Evolutionary conservation across 2,797 vertebrate species (phyloP), one percentile per base, ranked within the genome.

Genomic region (Coilia nasus): DNA sequence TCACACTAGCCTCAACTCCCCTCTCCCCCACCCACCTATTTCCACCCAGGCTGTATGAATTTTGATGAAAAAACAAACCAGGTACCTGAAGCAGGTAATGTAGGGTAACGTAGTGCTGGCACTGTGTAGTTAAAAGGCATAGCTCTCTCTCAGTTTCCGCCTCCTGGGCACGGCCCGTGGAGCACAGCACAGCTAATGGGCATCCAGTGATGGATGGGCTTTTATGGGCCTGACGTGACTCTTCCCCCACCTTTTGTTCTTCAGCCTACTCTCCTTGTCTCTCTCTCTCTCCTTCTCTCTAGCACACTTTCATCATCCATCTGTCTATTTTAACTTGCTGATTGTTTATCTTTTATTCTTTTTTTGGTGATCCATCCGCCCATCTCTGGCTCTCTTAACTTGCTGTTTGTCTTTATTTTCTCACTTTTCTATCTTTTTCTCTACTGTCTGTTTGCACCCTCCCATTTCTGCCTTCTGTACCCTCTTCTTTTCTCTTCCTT

Each of bases 221-320:
- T 44, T 44, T 78, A 78, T 78, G 71, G 31, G 71, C 31, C 71
- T 21, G 71, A 44, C 71, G 71, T 78, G 71, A 78, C 21, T 82
- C 54, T 35, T 10, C 50, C 57, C 50, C 35, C 71, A 78, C 71
- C 82, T 71, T 67, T 78, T 78, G 71, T 78, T 35, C 41, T 17
- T 78, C 17, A 54, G 1, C 41, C 6, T 54, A 54, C 2, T 6
- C 81, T 2, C n/a, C 25, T 17, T 17, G 83, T 81, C 60, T 85
- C 62, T 50, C 60, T 28, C 15, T 88, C 56, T 84, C 85, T 81
- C 84, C 78, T 17, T 56, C 23, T 82, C 31, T 75, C 62, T 10
- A 54, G 50, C 9, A 54, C 50, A 3, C 50, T 54, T 54, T 9
- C 50, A 7, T 54, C 2, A 10, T 54, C 50, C 50, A 54, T 14